Conservation (phyloP, 2,797 vertebrate species). For the Characodon lateralis region DNA sequence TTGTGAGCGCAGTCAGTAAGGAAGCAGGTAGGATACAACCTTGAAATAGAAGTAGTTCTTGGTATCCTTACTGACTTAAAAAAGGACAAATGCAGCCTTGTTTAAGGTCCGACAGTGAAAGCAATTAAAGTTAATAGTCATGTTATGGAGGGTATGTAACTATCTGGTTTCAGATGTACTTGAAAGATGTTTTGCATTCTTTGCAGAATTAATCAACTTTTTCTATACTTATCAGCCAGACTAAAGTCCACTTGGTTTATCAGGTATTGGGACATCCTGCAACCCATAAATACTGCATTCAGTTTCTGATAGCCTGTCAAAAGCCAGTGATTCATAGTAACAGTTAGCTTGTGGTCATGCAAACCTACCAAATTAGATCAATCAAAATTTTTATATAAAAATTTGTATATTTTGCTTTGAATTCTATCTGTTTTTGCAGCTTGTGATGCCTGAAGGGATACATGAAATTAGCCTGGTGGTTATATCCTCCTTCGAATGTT, state of each 20-base stretch:
- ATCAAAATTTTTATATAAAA: background rate
- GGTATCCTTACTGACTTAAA: too few relatives aligned
- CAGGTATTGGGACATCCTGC: slow-evolving; percentile 57
- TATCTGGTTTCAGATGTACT: background rate
- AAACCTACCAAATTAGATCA: too few relatives aligned
- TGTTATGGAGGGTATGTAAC: background rate
- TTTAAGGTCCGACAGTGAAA: background rate
- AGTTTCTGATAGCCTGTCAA: slow-evolving; percentile 12
- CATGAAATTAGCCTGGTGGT: slow-evolving; percentile 57
- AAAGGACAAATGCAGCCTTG: too few relatives aligned
- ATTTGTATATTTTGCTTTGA: background rate
- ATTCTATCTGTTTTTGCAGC: slow-evolving; percentile 3
- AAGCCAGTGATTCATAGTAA: slow-evolving; percentile 18
- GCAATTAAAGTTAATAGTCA: background rate
- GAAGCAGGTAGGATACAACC: background rate
- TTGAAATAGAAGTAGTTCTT: background rate
- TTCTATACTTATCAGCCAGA: slow-evolving; percentile 61
- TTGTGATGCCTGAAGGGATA: slow-evolving; percentile 28
- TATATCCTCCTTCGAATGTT: slow-evolving; percentile 63
- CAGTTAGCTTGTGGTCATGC: background rate
- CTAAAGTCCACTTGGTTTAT: slow-evolving; percentile 79
- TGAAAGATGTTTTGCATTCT: slow-evolving; percentile 4
- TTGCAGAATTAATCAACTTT: slow-evolving; percentile 16
- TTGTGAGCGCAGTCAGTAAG: too few relatives aligned
- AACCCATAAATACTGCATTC: slow-evolving; percentile 47